Evolutionary conservation across 2,888 invertebrate species (phyloP).

Genomic region (Carabus problematicus): DNA sequence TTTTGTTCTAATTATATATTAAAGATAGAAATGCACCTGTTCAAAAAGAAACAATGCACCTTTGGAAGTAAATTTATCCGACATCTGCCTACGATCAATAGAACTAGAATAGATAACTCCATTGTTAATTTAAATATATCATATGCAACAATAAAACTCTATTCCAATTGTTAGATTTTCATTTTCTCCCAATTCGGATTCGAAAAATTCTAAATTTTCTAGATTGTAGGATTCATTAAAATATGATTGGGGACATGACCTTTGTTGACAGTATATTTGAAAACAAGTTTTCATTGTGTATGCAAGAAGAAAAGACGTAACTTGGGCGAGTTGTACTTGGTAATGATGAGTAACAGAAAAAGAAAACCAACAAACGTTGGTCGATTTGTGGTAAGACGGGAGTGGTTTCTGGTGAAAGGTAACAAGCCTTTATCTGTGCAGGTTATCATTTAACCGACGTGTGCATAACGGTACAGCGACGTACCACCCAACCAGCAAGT

Average conservation of each 20-base stretch:
- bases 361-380: constrained; percentile 27
- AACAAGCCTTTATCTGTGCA: constrained; percentile 7
- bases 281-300: constrained; percentile 29
- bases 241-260: constrained; percentile 22
- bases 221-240: background rate
- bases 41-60: background rate
- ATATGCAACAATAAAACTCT: background rate
- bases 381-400: constrained; percentile 16
- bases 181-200: background rate
- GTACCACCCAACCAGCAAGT: too few relatives aligned
- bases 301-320: constrained; percentile 24
- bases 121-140: background rate
- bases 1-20: too few relatives aligned
- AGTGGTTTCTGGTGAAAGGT: constrained; percentile 37
- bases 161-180: background rate
- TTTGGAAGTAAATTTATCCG: background rate
- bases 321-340: constrained; percentile 19
- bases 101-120: constrained; percentile 4
- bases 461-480: too few relatives aligned
- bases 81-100: constrained; percentile 2
- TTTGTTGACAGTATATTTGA: constrained; percentile 26
- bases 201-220: background rate
- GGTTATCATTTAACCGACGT: too few relatives aligned
- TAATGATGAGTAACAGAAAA: constrained; percentile 9
- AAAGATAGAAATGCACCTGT: too few relatives aligned